Evolutionary conservation across 2,888 invertebrate species (phyloP).

Genomic region (Stenodera caucasica): DNA sequence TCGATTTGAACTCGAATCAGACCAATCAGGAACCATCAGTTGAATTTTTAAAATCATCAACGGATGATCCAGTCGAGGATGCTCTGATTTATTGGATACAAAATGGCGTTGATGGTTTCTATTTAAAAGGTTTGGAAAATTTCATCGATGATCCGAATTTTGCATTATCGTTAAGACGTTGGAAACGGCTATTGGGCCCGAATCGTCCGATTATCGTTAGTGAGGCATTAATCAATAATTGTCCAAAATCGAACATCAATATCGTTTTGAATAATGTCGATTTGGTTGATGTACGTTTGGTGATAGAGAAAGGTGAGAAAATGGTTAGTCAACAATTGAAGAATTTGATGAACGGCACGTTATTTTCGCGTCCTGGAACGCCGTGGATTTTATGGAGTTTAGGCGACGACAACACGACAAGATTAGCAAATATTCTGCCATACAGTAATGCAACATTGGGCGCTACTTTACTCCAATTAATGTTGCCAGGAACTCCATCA

Average conservation of each 20-base stretch:
- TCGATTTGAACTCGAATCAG: slow-evolving; percentile 30
- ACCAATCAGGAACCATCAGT: slow-evolving; percentile 33
- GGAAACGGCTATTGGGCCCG: slow-evolving; percentile 69
- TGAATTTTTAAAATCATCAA: slow-evolving; percentile 30
- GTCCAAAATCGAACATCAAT: slow-evolving; percentile 58
- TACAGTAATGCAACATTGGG: slow-evolving; percentile 67
- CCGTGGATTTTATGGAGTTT: slow-evolving; percentile 84
- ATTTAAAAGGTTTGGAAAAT: slow-evolving; percentile 76
- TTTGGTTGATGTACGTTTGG: slow-evolving; percentile 70
- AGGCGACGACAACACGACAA: slow-evolving; percentile 65
- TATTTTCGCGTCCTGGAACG: slow-evolving; percentile 64
- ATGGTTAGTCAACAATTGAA: slow-evolving; percentile 64
- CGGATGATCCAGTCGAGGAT: slow-evolving; percentile 58
- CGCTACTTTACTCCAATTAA: slow-evolving; percentile 72
- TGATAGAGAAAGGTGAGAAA: slow-evolving; percentile 62
- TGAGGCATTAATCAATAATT: slow-evolving; percentile 59
- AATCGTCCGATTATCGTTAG: slow-evolving; percentile 69
- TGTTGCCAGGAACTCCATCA: slow-evolving; percentile 83
- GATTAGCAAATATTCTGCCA: slow-evolving; percentile 62
- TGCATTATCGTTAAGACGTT: slow-evolving; percentile 62
- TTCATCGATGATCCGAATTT: slow-evolving; percentile 65
- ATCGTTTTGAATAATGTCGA: slow-evolving; percentile 69
- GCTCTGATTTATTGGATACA: slow-evolving; percentile 70
- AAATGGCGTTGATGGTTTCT: slow-evolving; percentile 87
- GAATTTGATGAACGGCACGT: slow-evolving; percentile 59